These are phyloP conservation scores for Ondatra zibethicus DNA, from an alignment of 2,113 vertebrate genomes.

Conservation along the genomic window DNA sequence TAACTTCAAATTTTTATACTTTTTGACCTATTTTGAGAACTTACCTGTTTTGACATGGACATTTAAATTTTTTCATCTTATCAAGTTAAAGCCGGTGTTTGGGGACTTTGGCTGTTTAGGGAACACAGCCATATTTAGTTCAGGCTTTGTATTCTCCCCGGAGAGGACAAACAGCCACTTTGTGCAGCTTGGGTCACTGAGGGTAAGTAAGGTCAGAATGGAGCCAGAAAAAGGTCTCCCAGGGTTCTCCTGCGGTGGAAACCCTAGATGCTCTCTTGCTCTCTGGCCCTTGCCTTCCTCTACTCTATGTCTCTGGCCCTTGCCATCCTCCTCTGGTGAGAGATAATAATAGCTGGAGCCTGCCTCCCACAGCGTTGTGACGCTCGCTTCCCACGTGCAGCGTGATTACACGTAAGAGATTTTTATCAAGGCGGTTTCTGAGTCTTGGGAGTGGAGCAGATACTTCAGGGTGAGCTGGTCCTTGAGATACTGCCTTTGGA, in stretches of 20 bases:
- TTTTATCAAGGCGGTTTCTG: neutral
- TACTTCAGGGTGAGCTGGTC: neutral
- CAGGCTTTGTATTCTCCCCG: neutral
- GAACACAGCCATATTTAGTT: no score
- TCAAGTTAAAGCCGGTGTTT: neutral
- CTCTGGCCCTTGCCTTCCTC: neutral
- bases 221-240: neutral
- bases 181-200: neutral
- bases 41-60: neutral
- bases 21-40: neutral
- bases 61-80: neutral
- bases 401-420: accelerated
- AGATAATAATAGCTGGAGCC: neutral
- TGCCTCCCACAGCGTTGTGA: neutral
- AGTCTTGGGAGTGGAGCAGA: neutral
- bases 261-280: neutral
- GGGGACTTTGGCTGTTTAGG: neutral
- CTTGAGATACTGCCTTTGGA: neutral
- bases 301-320: neutral
- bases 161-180: neutral
- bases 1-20: neutral
- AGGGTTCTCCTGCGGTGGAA: neutral
- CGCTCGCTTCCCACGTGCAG: neutral
- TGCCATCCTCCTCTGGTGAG: neutral
- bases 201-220: neutral